Percentiles rank a stretch among this genome's conserved stretches.
Evolutionary conservation across 2,113 vertebrate genomes (phyloP).

Genomic region (Perca flavescens): DNA sequence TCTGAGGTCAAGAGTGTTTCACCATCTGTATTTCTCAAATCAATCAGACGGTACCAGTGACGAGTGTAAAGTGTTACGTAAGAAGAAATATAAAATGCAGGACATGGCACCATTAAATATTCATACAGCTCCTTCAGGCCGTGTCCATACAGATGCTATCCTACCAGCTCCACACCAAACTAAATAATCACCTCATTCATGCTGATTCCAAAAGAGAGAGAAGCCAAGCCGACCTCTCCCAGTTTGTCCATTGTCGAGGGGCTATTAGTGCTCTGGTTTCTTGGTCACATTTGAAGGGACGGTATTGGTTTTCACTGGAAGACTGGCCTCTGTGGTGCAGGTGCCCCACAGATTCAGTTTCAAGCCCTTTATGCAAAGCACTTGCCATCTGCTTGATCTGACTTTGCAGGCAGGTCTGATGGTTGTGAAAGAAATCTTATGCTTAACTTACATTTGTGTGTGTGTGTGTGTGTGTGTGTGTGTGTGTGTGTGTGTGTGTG

Average conservation of each 20-base stretch:
- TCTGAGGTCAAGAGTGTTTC: neutral
- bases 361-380: conserved; percentile 72
- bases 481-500: neutral
- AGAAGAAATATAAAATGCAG: neutral
- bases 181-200: conserved; percentile 72
- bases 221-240: conserved; percentile 43
- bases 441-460: conserved; percentile 53
- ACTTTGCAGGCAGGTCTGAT: conserved; percentile 48
- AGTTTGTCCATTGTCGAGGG: conserved; percentile 60
- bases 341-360: conserved; percentile 76
- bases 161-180: conserved; percentile 40
- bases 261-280: conserved; percentile 67
- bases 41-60: neutral
- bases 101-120: conserved; percentile 14
- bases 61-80: neutral
- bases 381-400: conserved; percentile 77
- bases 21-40: neutral
- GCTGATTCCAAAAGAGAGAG: conserved; percentile 33
- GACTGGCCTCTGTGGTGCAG: conserved; percentile 60
- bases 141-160: conserved; percentile 60
- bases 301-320: conserved; percentile 70
- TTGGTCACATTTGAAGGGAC: conserved; percentile 59
- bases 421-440: conserved; percentile 45
- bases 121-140: conserved; percentile 20
- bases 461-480: neutral